Percentiles rank a stretch among this genome's conserved stretches.
Conservation (phyloP, 2,797 vertebrate genomes). For the Crenichthys baileyi region DNA sequence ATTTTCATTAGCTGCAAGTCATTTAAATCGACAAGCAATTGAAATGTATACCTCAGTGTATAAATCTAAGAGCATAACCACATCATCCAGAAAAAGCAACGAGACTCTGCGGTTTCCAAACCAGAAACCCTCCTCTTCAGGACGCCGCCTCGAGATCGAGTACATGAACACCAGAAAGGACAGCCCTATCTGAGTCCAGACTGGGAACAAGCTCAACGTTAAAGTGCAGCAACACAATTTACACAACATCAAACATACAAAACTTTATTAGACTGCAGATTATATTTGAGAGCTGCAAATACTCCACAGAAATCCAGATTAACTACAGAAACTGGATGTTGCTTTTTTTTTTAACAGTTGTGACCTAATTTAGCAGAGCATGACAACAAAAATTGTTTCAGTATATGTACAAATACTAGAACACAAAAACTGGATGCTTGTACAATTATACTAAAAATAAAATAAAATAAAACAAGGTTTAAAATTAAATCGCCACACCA, state of each 20-base stretch:
- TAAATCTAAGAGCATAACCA: no score
- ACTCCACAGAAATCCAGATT: constrained; percentile 60
- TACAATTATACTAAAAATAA: background rate
- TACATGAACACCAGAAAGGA: no score
- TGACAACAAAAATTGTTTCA: constrained; percentile 18
- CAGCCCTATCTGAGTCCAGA: no score
- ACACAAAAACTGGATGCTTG: constrained; percentile 23
- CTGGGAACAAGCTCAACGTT: no score
- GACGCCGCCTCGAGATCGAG: no score
- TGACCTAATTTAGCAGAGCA: constrained; percentile 38
- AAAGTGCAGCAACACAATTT: background rate
- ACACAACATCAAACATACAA: constrained; percentile 62
- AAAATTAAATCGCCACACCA: background rate
- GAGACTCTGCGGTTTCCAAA: no score
- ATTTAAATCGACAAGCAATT: no score
- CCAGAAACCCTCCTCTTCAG: no score
- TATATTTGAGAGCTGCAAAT: constrained; percentile 55
- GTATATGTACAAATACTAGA: constrained; percentile 66
- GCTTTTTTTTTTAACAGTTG: constrained; percentile 38
- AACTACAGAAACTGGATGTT: constrained; percentile 60
- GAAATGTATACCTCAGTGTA: no score
- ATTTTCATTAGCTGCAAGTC: no score
- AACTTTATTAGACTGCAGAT: constrained; percentile 78
- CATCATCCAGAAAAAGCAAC: background rate
- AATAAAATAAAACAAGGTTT: background rate